Evolutionary conservation across 2,113 vertebrate genomes (phyloP).

Genomic region (Glaucomys volans): DNA sequence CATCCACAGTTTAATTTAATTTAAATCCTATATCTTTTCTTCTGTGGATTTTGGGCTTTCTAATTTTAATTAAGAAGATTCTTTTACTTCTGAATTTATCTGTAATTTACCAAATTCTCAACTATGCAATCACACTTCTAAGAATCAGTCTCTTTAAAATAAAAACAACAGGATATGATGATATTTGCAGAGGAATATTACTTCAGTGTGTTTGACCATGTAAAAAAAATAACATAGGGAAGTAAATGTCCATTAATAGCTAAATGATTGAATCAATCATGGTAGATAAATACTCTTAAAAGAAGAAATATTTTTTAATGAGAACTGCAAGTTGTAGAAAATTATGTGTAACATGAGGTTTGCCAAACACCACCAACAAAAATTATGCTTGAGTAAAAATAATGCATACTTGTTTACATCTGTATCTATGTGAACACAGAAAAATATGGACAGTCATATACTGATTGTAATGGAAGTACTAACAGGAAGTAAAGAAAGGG

Average conservation of each 20-base stretch:
- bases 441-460: neutral
- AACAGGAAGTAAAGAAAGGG: rapidly evolving
- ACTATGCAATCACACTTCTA: neutral
- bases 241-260: neutral
- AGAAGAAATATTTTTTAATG: neutral
- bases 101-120: neutral
- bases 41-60: neutral
- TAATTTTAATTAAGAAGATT: neutral
- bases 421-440: neutral
- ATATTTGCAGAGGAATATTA: neutral
- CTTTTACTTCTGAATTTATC: neutral
- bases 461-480: neutral
- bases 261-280: neutral
- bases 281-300: neutral
- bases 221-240: neutral
- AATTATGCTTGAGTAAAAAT: neutral
- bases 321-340: neutral
- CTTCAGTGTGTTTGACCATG: neutral
- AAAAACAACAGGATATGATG: neutral
- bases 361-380: neutral
- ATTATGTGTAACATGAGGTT: neutral
- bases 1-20: neutral
- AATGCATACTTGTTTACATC: neutral
- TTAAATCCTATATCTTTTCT: neutral
- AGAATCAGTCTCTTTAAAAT: neutral